A percentile compares a stretch with the other conserved stretches of the same genome.
phyloP scores from a whole-genome alignment of 2,797 vertebrate species.

The Rallus crepitans region DNA sequence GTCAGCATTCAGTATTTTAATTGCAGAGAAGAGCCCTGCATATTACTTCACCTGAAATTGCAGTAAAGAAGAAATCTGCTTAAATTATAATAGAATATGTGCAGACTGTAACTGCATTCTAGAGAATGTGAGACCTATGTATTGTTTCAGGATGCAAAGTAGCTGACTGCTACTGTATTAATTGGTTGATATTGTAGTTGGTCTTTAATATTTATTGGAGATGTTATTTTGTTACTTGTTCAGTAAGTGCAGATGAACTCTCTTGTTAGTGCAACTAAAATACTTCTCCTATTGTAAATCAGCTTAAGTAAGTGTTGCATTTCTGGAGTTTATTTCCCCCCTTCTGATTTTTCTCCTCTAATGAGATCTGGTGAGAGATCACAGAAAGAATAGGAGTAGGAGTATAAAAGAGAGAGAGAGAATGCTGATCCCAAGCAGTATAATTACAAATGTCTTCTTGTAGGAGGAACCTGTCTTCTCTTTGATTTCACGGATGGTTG shows the following conservation, averaged over 20 bases:
- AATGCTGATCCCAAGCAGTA: conserved; percentile 34
- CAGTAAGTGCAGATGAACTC: background rate
- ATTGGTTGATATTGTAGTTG: background rate
- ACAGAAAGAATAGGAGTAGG: conserved; percentile 25
- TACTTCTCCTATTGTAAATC: background rate
- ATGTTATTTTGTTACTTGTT: background rate
- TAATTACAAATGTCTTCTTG: conserved; percentile 64
- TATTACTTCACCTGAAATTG: background rate
- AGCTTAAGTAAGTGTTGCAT: background rate
- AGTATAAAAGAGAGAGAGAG: conserved; percentile 23
- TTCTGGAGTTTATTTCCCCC: background rate
- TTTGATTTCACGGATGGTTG: conserved; percentile 68
- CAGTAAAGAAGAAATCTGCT: background rate
- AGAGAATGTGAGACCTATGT: background rate
- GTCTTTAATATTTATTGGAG: background rate
- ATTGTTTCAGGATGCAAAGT: background rate
- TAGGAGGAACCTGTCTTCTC: conserved; percentile 55
- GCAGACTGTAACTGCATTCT: background rate
- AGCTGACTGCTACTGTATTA: background rate
- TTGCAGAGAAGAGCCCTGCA: background rate
- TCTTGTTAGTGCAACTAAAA: background rate
- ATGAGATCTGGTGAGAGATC: conserved; percentile 41
- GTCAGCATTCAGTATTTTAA: background rate
- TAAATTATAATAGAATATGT: background rate
- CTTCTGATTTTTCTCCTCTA: conserved; percentile 5